A percentile compares a stretch with the other conserved stretches of the same genome.
Conservation (phyloP, 2,797 vertebrate genomes). For the Erithacus rubecula region DNA sequence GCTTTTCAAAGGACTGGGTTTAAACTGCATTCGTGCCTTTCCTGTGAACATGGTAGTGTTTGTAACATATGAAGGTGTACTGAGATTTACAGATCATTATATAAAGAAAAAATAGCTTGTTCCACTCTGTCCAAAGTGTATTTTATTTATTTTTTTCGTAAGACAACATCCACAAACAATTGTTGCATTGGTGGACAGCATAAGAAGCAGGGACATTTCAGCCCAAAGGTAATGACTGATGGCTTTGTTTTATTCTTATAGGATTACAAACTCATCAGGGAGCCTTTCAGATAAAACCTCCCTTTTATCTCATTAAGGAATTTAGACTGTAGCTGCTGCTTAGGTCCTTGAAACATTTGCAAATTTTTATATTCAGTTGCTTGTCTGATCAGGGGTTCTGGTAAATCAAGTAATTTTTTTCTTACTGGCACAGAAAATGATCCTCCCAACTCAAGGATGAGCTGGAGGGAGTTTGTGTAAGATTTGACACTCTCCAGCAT, state of each 20-base stretch:
- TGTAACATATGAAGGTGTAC: slow-evolving; percentile 82
- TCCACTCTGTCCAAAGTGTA: not conserved
- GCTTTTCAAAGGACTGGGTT: slow-evolving; percentile 87
- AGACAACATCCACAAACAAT: not conserved
- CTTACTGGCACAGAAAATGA: not conserved
- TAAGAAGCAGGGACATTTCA: not conserved
- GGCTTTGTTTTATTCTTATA: not conserved
- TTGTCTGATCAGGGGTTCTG: not conserved
- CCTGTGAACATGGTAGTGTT: slow-evolving; percentile 93
- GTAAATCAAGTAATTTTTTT: not conserved
- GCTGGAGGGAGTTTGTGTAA: not conserved
- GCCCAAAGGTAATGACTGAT: not conserved
- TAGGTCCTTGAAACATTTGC: not conserved
- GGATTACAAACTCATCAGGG: not conserved
- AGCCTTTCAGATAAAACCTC: not conserved
- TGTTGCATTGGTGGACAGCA: not conserved
- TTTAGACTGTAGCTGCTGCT: not conserved
- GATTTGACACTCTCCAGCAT: not conserved
- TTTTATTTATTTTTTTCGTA: not conserved
- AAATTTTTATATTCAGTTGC: not conserved
- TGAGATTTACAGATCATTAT: slow-evolving; percentile 63
- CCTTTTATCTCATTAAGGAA: not conserved
- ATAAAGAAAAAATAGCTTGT: not conserved
- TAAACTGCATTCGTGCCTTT: slow-evolving; percentile 90
- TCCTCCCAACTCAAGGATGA: not conserved